phyloP scores from a whole-genome alignment of 2,888 invertebrate genomes.

The Plagiodera versicolora region DNA sequence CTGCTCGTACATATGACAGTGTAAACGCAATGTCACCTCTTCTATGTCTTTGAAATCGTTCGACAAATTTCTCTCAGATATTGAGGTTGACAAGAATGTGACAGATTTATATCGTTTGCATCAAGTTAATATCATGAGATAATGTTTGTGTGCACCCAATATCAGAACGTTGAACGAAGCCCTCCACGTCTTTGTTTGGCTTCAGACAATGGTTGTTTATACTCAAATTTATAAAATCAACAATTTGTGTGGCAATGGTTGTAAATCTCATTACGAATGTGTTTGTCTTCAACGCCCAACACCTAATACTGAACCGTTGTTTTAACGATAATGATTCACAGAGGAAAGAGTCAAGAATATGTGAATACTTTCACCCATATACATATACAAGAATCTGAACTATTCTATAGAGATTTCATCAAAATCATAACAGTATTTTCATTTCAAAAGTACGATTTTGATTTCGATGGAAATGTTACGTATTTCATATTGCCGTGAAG shows the following conservation, averaged over 20 bases:
- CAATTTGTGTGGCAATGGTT: constrained; percentile 7
- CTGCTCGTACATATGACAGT: too few relatives aligned
- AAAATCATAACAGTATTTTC: too few relatives aligned
- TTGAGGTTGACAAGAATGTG: not conserved
- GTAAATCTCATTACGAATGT: constrained; percentile 12
- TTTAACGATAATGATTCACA: constrained; percentile 7
- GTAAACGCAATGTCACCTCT: too few relatives aligned
- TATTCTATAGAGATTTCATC: too few relatives aligned
- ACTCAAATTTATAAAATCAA: constrained; percentile 11
- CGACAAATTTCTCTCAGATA: not conserved
- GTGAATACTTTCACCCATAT: too few relatives aligned
- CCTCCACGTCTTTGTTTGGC: constrained; percentile 7
- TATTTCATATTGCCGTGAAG: too few relatives aligned
- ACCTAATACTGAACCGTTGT: constrained; percentile 11
- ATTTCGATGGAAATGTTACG: too few relatives aligned
- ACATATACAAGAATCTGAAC: too few relatives aligned
- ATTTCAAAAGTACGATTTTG: too few relatives aligned
- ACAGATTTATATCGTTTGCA: not conserved
- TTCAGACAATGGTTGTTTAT: constrained; percentile 5
- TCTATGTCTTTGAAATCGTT: too few relatives aligned
- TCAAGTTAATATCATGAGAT: not conserved
- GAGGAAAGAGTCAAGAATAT: not conserved
- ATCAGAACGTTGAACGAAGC: not conserved
- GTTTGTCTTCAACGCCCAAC: constrained; percentile 6
- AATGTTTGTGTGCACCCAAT: not conserved